Base-by-base conservation (phyloP, 53 echinoderm and acorn worm species). In the Holothuria leucospilota region DNA sequence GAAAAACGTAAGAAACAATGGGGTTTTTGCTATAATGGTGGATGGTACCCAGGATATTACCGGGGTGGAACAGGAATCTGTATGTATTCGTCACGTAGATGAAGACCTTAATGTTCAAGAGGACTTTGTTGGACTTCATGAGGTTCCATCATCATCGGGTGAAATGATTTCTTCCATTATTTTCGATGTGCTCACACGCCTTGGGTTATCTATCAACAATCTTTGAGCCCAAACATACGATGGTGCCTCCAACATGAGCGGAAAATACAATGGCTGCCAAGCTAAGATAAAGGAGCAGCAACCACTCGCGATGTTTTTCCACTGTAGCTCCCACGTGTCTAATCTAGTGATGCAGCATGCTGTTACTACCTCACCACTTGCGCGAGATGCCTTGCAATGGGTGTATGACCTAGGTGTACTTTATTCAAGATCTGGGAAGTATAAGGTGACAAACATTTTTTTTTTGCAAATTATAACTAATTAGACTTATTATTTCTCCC, bases 31-130 rank as follows among this genome's bases (percentile, higher is more conserved):
- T 2, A 26, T 89, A 52, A 85, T 89, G 77, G 67, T 85, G n/a
- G 86, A 90, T 71, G 86, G 90, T 12, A 90, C 90, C 1, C 90
- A 86, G 40, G 90, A 90, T 34, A 70, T 86, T 26, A 68, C 68
- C 20, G 65, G 81, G 20, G 28, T 23, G 6, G 90, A 90, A 80
- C 90, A 86, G 26, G 82, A 90, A 71, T 78, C 86, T 4, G 69
- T 86, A 13, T 90, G 90, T 63, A 79, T 90, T 12, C n/a, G n/a
- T n/a, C n/a, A n/a, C n/a, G n/a, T n/a, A n/a, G n/a, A n/a, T n/a
- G n/a, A n/a, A n/a, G n/a, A n/a, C n/a, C n/a, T n/a, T n/a, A n/a
- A n/a, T n/a, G n/a, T 85, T 4, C 77, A 89, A 46, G 89, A 89
- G 30, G 89, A 85, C 20, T 89, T 89, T 42, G 53, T 89, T 16